phyloP scores from a whole-genome alignment of 2,888 invertebrate genomes.

The Carcina quercana region DNA sequence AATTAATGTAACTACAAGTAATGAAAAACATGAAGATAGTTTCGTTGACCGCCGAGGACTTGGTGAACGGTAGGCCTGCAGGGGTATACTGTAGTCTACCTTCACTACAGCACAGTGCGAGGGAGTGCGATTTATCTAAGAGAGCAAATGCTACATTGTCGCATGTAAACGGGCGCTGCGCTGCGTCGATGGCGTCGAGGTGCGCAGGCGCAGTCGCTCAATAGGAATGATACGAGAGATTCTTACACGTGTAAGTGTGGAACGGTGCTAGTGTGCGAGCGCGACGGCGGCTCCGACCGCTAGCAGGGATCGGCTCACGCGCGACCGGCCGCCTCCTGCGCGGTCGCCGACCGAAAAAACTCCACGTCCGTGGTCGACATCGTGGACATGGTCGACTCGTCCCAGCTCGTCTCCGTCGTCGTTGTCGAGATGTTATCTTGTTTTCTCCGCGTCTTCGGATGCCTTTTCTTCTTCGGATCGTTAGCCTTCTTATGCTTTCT shows the following conservation, averaged over 20 bases:
- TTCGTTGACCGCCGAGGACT: slow-evolving; percentile 20
- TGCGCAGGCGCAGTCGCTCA: too few relatives aligned
- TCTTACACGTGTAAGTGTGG: slow-evolving; percentile 58
- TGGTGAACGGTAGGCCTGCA: too few relatives aligned
- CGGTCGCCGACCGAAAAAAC: slow-evolving; percentile 74
- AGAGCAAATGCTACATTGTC: slow-evolving; percentile 45
- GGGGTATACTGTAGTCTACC: too few relatives aligned
- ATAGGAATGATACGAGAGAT: slow-evolving; percentile 42
- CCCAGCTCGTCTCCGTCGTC: slow-evolving; percentile 63
- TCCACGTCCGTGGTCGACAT: slow-evolving; percentile 68
- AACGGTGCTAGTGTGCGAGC: slow-evolving; percentile 68
- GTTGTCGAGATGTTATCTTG: slow-evolving; percentile 62
- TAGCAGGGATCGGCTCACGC: slow-evolving; percentile 63
- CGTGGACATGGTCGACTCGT: slow-evolving; percentile 68
- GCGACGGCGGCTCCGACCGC: slow-evolving; percentile 68
- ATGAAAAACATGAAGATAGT: slow-evolving; percentile 24
- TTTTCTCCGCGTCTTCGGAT: slow-evolving; percentile 72
- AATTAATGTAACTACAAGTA: slow-evolving; percentile 30
- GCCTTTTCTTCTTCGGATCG: slow-evolving; percentile 67
- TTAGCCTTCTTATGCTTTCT: slow-evolving; percentile 68
- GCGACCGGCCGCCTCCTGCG: slow-evolving; percentile 71
- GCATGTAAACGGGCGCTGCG: slow-evolving; percentile 23
- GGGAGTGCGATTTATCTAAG: slow-evolving; percentile 32
- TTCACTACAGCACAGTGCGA: too few relatives aligned
- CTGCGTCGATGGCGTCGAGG: slow-evolving; percentile 18